These are phyloP conservation scores for Gobio occitaniae DNA, from an alignment of 2,797 vertebrate species.

Conservation along the genomic window DNA sequence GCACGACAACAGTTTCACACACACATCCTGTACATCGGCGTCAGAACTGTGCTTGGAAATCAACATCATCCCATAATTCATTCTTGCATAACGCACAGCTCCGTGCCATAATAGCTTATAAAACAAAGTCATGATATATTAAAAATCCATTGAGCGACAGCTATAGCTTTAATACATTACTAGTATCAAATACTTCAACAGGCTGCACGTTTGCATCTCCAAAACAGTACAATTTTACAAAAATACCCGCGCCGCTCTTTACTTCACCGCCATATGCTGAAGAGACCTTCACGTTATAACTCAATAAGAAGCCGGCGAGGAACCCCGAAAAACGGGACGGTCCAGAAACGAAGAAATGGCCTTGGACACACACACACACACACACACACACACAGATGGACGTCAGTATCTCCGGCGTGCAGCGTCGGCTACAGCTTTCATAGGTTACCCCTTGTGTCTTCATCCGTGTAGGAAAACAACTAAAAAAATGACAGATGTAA, in stretches of 20 bases:
- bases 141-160: conserved; percentile 66
- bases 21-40: conserved; percentile 12
- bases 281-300: conserved; percentile 41
- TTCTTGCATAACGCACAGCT: conserved; percentile 49
- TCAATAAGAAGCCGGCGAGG: conserved; percentile 44
- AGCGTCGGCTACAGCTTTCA: conserved; percentile 71
- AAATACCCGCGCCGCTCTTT: conserved; percentile 55
- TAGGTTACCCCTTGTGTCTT: conserved; percentile 69
- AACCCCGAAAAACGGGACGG: not conserved
- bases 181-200: conserved; percentile 71
- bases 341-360: conserved; percentile 16
- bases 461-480: conserved; percentile 17
- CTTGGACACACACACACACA: not conserved
- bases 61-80: conserved; percentile 4
- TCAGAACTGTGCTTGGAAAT: not conserved
- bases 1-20: not conserved
- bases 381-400: conserved; percentile 44
- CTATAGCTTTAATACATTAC: conserved; percentile 61
- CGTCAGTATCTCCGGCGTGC: conserved; percentile 71
- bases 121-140: conserved; percentile 60
- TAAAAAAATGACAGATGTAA: conserved; percentile 67
- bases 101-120: conserved; percentile 59
- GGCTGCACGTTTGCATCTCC: conserved; percentile 34
- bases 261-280: conserved; percentile 37
- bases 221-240: conserved; percentile 62